phyloP scores from a whole-genome alignment of 2,888 invertebrate species.

The Lasioglossum pauxillum region DNA sequence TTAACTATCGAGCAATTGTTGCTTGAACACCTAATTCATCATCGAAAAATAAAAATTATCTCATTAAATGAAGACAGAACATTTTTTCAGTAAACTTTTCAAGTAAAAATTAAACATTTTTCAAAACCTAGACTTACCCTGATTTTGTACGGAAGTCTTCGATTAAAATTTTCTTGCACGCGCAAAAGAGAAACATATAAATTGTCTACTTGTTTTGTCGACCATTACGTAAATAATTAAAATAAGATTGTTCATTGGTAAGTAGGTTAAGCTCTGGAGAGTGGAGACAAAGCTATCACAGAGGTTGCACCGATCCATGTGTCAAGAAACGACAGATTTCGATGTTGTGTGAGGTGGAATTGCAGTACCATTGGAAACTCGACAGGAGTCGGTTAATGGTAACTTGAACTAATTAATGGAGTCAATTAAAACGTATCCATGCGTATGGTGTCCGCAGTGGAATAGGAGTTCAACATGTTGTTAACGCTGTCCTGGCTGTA shows the following conservation, averaged over 20 bases:
- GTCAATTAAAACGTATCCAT: slow-evolving; percentile 76
- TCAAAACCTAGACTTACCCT: background rate
- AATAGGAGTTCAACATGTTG: slow-evolving; percentile 70
- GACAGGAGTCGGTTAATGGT: background rate
- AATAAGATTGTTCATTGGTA: background rate
- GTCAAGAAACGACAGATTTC: background rate
- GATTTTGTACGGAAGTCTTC: background rate
- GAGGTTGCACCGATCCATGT: slow-evolving; percentile 36
- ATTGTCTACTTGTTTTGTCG: background rate
- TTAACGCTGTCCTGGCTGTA: slow-evolving; percentile 65
- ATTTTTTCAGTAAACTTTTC: background rate
- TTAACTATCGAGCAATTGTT: background rate
- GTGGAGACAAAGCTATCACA: slow-evolving; percentile 61
- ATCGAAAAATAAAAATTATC: background rate
- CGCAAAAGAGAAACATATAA: background rate
- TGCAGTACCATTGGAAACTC: background rate
- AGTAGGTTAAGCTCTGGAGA: background rate
- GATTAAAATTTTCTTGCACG: background rate
- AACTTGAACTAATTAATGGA: background rate
- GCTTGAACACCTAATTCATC: background rate
- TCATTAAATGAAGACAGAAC: background rate
- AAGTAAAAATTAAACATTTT: too few relatives aligned
- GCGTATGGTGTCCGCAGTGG: slow-evolving; percentile 77
- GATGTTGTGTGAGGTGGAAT: background rate
- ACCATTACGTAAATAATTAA: background rate